phyloP scores from a whole-genome alignment of 2,797 vertebrate species.

The Silurus aristotelis region DNA sequence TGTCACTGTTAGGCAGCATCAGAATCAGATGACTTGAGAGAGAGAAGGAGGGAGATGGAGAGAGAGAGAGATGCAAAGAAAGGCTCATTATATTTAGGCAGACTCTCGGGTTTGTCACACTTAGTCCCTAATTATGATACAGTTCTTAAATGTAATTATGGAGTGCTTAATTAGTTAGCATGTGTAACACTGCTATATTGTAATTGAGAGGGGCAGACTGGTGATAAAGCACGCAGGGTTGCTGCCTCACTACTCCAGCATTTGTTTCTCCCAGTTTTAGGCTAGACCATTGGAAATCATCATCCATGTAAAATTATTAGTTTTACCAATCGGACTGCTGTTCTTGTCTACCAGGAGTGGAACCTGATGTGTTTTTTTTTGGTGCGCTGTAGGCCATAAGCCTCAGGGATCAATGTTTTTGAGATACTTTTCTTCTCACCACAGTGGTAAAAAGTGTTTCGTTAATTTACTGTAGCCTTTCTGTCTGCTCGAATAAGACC shows the following conservation, averaged over 20 bases:
- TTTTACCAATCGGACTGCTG: background rate
- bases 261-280: background rate
- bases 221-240: background rate
- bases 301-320: too few species aligned
- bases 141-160: background rate
- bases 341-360: background rate
- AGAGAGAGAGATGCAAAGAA: constrained; percentile 15
- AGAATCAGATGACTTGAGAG: background rate
- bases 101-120: background rate
- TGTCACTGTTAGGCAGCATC: constrained; percentile 34
- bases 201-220: background rate
- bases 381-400: background rate
- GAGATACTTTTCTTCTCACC: background rate
- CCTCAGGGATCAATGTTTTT: background rate
- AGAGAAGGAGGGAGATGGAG: background rate
- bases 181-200: background rate
- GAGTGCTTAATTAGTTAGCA: background rate
- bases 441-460: background rate
- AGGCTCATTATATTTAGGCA: background rate
- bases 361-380: background rate
- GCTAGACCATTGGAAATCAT: background rate
- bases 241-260: background rate
- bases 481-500: background rate
- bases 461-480: background rate
- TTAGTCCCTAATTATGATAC: background rate